These are phyloP conservation scores for Ceryle rudis DNA, from an alignment of 2,797 vertebrate genomes.

Conservation along the genomic window DNA sequence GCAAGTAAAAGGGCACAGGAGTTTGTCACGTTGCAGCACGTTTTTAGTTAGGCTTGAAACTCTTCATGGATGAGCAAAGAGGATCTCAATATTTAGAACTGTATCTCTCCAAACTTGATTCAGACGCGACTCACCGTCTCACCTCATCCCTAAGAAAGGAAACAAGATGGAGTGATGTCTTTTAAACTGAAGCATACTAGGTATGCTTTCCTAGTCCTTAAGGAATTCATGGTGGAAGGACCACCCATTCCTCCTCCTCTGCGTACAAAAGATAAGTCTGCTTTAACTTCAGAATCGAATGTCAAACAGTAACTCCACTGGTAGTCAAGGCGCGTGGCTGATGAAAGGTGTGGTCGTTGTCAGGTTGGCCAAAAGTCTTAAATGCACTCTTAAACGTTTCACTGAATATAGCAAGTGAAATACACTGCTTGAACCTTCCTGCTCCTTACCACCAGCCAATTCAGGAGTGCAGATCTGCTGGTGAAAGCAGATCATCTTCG, in stretches of 20 bases:
- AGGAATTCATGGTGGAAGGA: neutral
- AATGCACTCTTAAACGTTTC: neutral
- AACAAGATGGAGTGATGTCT: neutral
- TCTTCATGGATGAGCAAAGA: neutral
- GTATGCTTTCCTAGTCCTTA: neutral
- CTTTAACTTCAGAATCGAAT: neutral
- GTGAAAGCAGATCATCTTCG: neutral
- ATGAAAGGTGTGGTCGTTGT: neutral
- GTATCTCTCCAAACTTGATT: neutral
- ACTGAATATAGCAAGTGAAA: neutral
- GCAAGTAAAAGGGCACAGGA: neutral
- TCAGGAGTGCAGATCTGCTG: neutral
- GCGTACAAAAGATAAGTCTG: neutral
- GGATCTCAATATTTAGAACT: neutral
- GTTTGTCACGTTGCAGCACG: neutral
- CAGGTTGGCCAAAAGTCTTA: neutral
- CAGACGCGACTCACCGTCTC: neutral
- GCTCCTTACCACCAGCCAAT: neutral
- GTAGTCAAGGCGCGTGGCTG: neutral
- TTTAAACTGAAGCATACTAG: neutral
- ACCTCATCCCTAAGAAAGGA: neutral
- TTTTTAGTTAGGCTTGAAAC: neutral
- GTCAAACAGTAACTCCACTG: neutral
- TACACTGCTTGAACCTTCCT: neutral
- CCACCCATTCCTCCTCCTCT: neutral